These are phyloP conservation scores for Littorina saxatilis DNA, from an alignment of 1,140 invertebrate genomes.

Conservation along the genomic window DNA sequence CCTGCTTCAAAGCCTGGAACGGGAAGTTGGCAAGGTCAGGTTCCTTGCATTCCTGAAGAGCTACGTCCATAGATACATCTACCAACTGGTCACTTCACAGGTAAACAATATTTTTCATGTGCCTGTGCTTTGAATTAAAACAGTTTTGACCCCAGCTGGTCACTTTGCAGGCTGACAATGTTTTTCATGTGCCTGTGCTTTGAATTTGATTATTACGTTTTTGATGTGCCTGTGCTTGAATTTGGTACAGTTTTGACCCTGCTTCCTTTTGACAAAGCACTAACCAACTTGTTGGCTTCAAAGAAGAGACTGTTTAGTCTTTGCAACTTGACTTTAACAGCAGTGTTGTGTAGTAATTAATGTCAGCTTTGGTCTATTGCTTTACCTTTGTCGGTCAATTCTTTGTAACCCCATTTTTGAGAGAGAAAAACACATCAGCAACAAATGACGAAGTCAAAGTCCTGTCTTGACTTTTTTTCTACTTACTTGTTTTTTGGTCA, in stretches of 20 bases:
- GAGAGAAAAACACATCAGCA: too few species aligned
- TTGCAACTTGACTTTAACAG: too few species aligned
- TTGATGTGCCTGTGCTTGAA: neutral
- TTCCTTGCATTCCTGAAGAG: constrained; percentile 70
- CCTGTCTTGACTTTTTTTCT: too few species aligned
- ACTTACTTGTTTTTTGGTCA: too few species aligned
- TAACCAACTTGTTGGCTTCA: too few species aligned
- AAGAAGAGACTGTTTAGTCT: too few species aligned
- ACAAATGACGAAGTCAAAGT: too few species aligned
- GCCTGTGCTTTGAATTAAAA: neutral
- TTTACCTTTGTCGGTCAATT: too few species aligned
- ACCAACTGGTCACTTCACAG: constrained; percentile 13
- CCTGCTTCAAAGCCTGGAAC: constrained; percentile 69
- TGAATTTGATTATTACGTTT: neutral
- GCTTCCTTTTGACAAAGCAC: too few species aligned
- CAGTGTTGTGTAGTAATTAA: too few species aligned
- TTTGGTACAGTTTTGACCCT: neutral
- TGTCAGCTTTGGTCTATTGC: too few species aligned
- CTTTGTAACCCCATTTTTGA: too few species aligned
- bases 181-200: neutral
- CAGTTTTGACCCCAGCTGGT: constrained; percentile 6
- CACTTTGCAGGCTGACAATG: neutral
- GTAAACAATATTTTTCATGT: neutral
- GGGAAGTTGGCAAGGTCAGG: constrained; percentile 62
- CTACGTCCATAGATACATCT: constrained; percentile 36